phyloP scores from a whole-genome alignment of 2,113 vertebrate genomes.

The Cyprinodon brontotheroides region DNA sequence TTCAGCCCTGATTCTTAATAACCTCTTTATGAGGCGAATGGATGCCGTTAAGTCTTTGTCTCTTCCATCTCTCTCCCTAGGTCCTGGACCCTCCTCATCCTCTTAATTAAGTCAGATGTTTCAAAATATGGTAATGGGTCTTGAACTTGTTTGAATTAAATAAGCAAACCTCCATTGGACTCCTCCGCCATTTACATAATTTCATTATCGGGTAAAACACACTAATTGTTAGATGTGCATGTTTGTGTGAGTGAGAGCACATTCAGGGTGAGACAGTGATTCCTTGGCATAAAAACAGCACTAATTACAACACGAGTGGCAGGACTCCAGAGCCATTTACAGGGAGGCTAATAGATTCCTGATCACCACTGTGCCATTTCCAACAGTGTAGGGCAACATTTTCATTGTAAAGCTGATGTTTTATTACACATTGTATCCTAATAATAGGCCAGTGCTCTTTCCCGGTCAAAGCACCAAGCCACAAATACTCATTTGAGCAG shows the following conservation, averaged over 20 bases:
- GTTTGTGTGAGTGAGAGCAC: conserved; percentile 55
- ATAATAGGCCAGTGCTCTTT: conserved; percentile 57
- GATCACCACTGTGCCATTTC: conserved; percentile 59
- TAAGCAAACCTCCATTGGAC: conserved; percentile 85
- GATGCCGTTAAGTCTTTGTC: conserved; percentile 81
- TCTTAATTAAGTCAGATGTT: conserved; percentile 99
- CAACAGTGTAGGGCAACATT: conserved; percentile 61
- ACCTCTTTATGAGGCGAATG: conserved; percentile 97
- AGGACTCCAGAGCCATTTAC: conserved; percentile 72
- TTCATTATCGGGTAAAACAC: conserved; percentile 98
- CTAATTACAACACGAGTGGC: conserved; percentile 97
- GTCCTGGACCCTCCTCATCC: conserved; percentile 66
- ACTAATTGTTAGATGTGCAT: conserved; percentile 71
- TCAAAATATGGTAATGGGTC: conserved; percentile 97
- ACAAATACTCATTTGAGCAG: conserved; percentile 39
- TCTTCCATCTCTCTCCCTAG: conserved; percentile 71
- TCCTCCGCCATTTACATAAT: conserved; percentile 93
- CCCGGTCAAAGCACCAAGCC: conserved; percentile 26
- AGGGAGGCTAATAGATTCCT: conserved; percentile 73
- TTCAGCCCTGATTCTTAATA: conserved; percentile 95
- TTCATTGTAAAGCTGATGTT: conserved; percentile 57
- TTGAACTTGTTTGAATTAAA: conserved; percentile 91
- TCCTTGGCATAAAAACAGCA: conserved; percentile 75
- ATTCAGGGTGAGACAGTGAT: conserved; percentile 56
- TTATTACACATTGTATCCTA: conserved; percentile 71